Conservation (phyloP, 2,113 vertebrate species). For the Xenopus borealis region DNA sequence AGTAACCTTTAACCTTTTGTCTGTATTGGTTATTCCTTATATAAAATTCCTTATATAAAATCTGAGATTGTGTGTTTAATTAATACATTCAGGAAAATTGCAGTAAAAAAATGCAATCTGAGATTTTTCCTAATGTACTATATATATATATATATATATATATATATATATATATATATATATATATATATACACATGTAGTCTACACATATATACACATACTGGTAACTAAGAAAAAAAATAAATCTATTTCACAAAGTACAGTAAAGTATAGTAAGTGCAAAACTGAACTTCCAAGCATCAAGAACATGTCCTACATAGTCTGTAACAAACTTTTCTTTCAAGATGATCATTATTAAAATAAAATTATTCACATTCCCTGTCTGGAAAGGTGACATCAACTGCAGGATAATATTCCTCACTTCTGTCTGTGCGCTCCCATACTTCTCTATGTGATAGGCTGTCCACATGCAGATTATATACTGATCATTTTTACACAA, state of each 20-base stretch:
- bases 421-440: slow-evolving; percentile 18
- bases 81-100: too few relatives aligned
- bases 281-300: not conserved
- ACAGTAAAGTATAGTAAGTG: not conserved
- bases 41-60: too few relatives aligned
- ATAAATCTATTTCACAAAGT: not conserved
- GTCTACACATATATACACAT: too few relatives aligned
- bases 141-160: too few relatives aligned
- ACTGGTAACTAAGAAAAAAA: too few relatives aligned
- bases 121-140: too few relatives aligned
- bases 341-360: slow-evolving; percentile 33
- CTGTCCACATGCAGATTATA: slow-evolving; percentile 23
- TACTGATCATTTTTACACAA: slow-evolving; percentile 38
- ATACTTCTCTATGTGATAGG: not conserved
- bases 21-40: too few relatives aligned
- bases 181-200: too few relatives aligned
- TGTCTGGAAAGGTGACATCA: slow-evolving; percentile 37
- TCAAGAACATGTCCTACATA: not conserved
- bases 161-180: too few relatives aligned
- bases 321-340: slow-evolving; percentile 28
- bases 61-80: too few relatives aligned
- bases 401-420: slow-evolving; percentile 28
- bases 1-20: too few relatives aligned
- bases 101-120: too few relatives aligned
- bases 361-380: slow-evolving; percentile 24